These are phyloP conservation scores for Zonitis immaculata DNA, from an alignment of 2,888 invertebrate genomes.

Conservation along the genomic window DNA sequence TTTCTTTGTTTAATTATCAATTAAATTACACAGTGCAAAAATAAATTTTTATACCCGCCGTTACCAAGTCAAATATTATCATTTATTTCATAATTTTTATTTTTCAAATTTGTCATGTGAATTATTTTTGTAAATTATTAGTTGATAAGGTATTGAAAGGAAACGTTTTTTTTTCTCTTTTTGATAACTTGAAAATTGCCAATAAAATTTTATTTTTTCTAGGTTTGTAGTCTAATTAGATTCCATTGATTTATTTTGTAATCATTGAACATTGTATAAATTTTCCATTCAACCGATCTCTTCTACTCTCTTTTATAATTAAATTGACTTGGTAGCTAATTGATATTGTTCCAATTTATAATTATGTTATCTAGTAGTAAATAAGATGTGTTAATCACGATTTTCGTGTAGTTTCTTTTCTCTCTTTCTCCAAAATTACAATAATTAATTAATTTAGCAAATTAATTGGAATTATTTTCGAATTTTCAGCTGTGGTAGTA, in stretches of 20 bases:
- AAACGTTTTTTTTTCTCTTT: too few species aligned
- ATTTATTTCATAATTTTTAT: too few species aligned
- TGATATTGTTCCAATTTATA: not conserved
- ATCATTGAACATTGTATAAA: not conserved
- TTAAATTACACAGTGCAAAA: too few species aligned
- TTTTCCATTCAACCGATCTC: not conserved
- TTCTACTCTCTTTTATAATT: not conserved
- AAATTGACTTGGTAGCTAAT: not conserved
- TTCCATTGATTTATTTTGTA: not conserved
- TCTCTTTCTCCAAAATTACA: too few species aligned
- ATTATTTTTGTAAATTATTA: too few species aligned
- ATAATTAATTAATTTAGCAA: not conserved
- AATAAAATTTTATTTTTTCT: not conserved
- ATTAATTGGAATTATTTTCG: constrained; percentile 8
- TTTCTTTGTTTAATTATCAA: too few species aligned
- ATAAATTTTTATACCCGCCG: not conserved
- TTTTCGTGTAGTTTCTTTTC: not conserved
- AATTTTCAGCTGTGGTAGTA: constrained; percentile 82
- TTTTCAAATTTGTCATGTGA: too few species aligned
- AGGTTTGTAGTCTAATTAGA: not conserved
- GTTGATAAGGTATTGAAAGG: too few species aligned
- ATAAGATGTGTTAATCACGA: not conserved
- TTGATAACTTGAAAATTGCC: not conserved
- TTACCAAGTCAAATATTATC: not conserved
- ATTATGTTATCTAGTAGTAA: not conserved